Evolutionary conservation across 2,888 invertebrate genomes (phyloP).

Genomic region (Phengaris alcon): DNA sequence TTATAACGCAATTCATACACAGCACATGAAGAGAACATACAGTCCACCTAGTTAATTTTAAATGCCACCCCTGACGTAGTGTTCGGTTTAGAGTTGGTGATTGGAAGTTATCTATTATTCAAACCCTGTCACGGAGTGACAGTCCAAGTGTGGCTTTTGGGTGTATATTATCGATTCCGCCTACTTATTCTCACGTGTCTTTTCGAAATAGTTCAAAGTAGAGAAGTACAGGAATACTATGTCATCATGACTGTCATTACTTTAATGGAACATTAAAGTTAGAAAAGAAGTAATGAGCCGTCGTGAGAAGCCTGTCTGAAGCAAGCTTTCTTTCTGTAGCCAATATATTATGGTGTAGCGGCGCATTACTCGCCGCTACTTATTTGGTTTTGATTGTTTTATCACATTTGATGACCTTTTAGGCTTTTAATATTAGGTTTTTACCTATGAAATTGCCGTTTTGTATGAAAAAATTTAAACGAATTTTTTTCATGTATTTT

Average conservation of each 20-base stretch:
- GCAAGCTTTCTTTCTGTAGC: no score
- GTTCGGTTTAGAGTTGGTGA: not conserved
- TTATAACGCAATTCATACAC: no score
- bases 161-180: not conserved
- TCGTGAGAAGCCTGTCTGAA: no score
- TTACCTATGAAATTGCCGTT: no score
- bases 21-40: no score
- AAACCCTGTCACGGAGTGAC: not conserved
- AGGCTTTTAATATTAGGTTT: no score
- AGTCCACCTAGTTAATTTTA: not conserved
- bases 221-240: not conserved
- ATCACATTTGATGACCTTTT: no score
- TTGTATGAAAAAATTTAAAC: no score
- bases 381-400: no score
- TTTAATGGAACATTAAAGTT: not conserved
- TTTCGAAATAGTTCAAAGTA: not conserved
- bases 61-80: not conserved
- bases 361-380: no score
- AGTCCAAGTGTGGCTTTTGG: not conserved
- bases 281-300: not conserved
- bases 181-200: not conserved
- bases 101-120: constrained; percentile 14
- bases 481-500: no score
- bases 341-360: no score
- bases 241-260: not conserved